phyloP scores from a whole-genome alignment of 2,888 invertebrate genomes.

The Shargacucullia verbasci region DNA sequence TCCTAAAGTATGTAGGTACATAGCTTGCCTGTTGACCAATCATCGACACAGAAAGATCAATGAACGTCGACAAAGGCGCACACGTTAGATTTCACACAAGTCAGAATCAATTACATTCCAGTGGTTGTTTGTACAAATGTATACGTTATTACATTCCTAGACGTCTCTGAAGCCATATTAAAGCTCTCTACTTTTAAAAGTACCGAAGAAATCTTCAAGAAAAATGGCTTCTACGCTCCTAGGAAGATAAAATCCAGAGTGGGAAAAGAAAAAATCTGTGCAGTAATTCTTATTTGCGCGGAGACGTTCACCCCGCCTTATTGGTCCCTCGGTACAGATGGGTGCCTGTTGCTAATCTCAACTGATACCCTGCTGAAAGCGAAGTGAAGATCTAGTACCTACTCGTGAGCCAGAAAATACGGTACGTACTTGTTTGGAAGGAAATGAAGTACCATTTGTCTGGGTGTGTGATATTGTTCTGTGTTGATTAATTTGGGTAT shows the following conservation, averaged over 20 bases:
- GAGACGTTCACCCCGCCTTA: constrained; percentile 36
- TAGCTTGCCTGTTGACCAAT: too few relatives aligned
- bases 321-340: constrained; percentile 48
- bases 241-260: constrained; percentile 19
- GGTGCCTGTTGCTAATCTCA: constrained; percentile 61
- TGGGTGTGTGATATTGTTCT: constrained; percentile 18
- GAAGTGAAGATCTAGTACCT: neutral
- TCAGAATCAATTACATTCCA: constrained; percentile 41
- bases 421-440: constrained; percentile 1
- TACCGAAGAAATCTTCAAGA: constrained; percentile 6
- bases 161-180: constrained; percentile 11
- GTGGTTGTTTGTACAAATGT: too few relatives aligned
- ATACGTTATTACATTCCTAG: constrained; percentile 43
- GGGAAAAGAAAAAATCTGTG: constrained; percentile 18
- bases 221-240: constrained; percentile 18
- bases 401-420: constrained; percentile 13
- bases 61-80: constrained; percentile 6
- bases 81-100: constrained; percentile 3
- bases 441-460: constrained; percentile 51
- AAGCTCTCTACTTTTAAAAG: constrained; percentile 21
- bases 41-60: too few relatives aligned
- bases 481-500: constrained; percentile 40
- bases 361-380: constrained; percentile 13
- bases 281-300: constrained; percentile 52
- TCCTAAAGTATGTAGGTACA: too few relatives aligned